Percentiles rank a stretch among this genome's conserved stretches.
Conservation (phyloP, 2,113 vertebrate species). For the Eulemur macaco region DNA sequence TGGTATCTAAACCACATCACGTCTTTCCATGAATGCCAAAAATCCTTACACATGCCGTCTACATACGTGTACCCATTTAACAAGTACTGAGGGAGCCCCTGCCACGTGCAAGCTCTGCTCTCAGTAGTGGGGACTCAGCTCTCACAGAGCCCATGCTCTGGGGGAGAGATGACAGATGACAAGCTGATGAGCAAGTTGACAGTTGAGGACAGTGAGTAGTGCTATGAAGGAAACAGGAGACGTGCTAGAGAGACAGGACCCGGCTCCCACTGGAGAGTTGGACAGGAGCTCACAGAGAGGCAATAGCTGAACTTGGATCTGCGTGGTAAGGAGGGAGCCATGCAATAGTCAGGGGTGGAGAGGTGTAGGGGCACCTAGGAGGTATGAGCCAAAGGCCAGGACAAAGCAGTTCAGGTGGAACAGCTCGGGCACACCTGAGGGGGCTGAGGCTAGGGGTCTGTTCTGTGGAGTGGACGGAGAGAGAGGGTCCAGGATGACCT, state of each 20-base stretch:
- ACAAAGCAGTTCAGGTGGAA: rapidly evolving
- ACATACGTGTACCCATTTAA: rapidly evolving
- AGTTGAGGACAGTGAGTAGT: rapidly evolving
- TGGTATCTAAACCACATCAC: rapidly evolving
- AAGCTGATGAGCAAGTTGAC: rapidly evolving
- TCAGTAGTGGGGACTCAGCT: rapidly evolving
- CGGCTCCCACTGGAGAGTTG: background rate
- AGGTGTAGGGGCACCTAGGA: no score
- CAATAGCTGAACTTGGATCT: rapidly evolving
- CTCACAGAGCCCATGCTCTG: rapidly evolving
- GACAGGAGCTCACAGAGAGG: background rate
- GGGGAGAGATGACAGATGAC: rapidly evolving
- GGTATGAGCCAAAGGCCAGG: rapidly evolving
- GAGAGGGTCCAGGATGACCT: background rate
- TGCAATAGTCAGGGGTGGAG: background rate
- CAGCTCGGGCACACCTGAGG: rapidly evolving
- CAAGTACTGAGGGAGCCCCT: rapidly evolving
- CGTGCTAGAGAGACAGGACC: background rate
- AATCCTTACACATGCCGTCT: rapidly evolving
- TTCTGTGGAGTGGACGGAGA: background rate
- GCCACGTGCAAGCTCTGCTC: rapidly evolving
- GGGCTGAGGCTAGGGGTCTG: rapidly evolving
- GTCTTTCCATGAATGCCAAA: background rate
- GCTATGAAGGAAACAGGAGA: background rate
- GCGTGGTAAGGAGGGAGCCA: background rate